phyloP scores from a whole-genome alignment of 2,113 vertebrate genomes.

The Speoplatyrhinus poulsoni region DNA sequence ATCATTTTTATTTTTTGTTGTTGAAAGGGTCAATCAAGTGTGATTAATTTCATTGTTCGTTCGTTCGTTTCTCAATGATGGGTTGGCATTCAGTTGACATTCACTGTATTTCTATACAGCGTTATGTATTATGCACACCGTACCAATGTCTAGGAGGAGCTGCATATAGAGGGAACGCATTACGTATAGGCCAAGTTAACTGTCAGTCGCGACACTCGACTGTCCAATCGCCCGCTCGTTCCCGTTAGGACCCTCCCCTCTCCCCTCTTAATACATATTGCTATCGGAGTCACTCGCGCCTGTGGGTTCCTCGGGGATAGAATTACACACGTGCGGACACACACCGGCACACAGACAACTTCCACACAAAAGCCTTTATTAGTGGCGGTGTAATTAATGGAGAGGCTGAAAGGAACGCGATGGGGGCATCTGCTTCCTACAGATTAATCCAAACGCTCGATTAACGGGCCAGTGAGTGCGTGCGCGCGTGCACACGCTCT shows the following conservation, averaged over 20 bases:
- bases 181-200: not conserved
- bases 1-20: too few relatives aligned
- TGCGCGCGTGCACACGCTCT: slow-evolving; percentile 3
- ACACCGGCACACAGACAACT: slow-evolving; percentile 24
- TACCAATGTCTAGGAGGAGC: not conserved
- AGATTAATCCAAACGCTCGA: slow-evolving; percentile 65
- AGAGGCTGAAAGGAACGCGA: slow-evolving; percentile 60
- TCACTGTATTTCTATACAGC: not conserved
- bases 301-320: not conserved
- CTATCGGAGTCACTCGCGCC: slow-evolving; percentile 9
- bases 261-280: slow-evolving; percentile 41
- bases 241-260: slow-evolving; percentile 1
- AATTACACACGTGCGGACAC: slow-evolving; percentile 22
- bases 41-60: too few relatives aligned
- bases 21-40: too few relatives aligned
- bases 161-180: not conserved
- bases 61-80: too few relatives aligned
- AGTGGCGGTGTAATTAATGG: slow-evolving; percentile 79
- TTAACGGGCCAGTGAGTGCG: slow-evolving; percentile 50
- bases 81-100: too few relatives aligned
- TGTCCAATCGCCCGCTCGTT: not conserved
- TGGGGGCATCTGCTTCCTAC: slow-evolving; percentile 67
- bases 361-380: slow-evolving; percentile 68
- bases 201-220: not conserved
- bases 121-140: not conserved